Evolutionary conservation across 2,888 invertebrate genomes (phyloP), one percentile per base, ranked within the genome.

Genomic region (Aleiodes alternator): DNA sequence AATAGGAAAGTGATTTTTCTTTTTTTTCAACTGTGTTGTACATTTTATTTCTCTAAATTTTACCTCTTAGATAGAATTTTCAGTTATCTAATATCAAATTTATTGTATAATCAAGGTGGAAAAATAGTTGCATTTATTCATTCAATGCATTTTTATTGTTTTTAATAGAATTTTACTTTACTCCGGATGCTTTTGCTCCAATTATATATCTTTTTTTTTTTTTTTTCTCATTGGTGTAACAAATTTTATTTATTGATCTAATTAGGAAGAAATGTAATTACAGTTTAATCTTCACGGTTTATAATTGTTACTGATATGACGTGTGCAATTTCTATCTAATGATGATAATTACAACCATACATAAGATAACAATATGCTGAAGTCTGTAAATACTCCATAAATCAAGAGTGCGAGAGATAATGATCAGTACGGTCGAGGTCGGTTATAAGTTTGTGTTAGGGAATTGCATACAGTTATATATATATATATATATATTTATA

Each of bases 311-410:
- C 64, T 23, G 64, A 64, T 64, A 64, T 48, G 64, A 64, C 64
- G 64, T 48, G 48, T 64, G 64, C 48, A 23, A 48, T 64, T 43
- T 14, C 43, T 64, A 48, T 48, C 38, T 61, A 61, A 70, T 70
- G 70, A 57, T 70, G 70, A 70, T 64, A 64, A 64, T 43, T 70
- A 69, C 38, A 61, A 70, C 56, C 55, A 48, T 48, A 59, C 43
- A 23, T 70, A 57, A 57, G 71, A 71, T 71, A 71, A 57, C 59
- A 59, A 71, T 56, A 43, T 38, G 29, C 56, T 55, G 34, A 56
- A 38, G 55, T 56, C 43, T 70, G 53, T 71, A 48, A 59, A 57
- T 59, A 71, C 57, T 59, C 48, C 29, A 50, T 71, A 59, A 71
- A 59, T 71, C 29, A 57, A 71, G 59, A 48, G 57, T 23, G 23